Percentiles rank a stretch among this genome's conserved stretches.
Conservation (phyloP, 2,888 invertebrate genomes). For the Lasioglossum leucozonium region DNA sequence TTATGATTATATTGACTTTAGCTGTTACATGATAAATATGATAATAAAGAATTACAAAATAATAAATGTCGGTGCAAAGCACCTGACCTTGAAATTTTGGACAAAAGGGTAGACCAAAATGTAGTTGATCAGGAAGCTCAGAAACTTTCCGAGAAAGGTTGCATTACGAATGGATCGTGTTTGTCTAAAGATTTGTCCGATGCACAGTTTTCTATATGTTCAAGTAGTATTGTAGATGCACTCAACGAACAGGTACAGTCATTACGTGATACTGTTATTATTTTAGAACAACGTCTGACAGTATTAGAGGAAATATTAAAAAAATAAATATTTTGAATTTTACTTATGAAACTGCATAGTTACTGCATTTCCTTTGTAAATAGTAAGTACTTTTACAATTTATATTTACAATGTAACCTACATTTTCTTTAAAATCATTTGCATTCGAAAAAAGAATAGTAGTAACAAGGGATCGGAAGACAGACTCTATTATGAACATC, state of each 20-base stretch:
- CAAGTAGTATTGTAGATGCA: constrained; percentile 82
- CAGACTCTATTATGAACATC: not conserved
- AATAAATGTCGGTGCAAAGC: constrained; percentile 50
- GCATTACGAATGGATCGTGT: constrained; percentile 33
- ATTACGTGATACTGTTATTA: constrained; percentile 86
- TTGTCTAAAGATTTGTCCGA: constrained; percentile 20
- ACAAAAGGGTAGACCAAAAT: constrained; percentile 59
- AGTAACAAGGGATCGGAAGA: not conserved
- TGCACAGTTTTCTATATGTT: constrained; percentile 41
- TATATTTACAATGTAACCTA: constrained; percentile 9
- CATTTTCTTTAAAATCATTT: not conserved
- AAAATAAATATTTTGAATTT: constrained; percentile 53
- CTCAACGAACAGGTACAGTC: constrained; percentile 87
- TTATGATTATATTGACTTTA: constrained; percentile 55
- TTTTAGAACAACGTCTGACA: constrained; percentile 86
- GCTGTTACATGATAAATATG: constrained; percentile 46
- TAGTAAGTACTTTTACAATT: constrained; percentile 17
- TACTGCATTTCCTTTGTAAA: constrained; percentile 17
- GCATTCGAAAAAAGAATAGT: not conserved
- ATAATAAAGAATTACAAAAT: constrained; percentile 43
- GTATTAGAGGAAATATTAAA: constrained; percentile 85
- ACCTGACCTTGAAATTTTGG: constrained; percentile 49
- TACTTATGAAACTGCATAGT: constrained; percentile 12
- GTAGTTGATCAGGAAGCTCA: constrained; percentile 69
- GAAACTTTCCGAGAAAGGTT: constrained; percentile 44